Base-by-base conservation (phyloP, 2,797 vertebrate species). In the Morelia viridis region DNA sequence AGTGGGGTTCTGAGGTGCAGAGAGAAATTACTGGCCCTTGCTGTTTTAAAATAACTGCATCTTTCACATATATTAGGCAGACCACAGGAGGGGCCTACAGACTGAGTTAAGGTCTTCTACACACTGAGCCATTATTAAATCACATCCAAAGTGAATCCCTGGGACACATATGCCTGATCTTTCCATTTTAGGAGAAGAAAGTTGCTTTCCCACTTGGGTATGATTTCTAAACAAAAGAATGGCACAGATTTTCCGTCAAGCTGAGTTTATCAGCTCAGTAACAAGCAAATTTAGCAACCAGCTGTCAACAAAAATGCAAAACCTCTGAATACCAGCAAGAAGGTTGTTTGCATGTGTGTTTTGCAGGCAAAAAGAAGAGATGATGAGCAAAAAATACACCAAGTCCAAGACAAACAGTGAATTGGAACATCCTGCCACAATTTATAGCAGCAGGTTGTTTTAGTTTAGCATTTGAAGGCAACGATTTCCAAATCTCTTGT, bases 371-470 rank as follows among this genome's bases (percentile, higher is more conserved):
- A n/a, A 31, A 22, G 17, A 58, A 87, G 93, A 93, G 86, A 85
- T 57, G 53, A 88, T 8, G 17, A 1, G 26, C 8, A 53, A 92
- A 64, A 84, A n/a, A 88, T 4, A 0, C 13, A 57, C 91, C 90
- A 57, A 86, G 26, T 24, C 26, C 92, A 92, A 91, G 85, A 87
- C 93, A 83, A 95, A 92, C 71, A 94, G 87, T 31, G 19, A 89
- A 53, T 41, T 89, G 85, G 68, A 85, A 60, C 88, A 96, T 92
- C 46, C 60, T 65, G 76, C 61, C 89, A 35, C 56, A 94, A 95
- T 93, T 92, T 92, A 94, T 0, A 2, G 80, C 1, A 86, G 22
- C 41, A 64, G 35, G 31, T 31, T 10, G 41, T 57, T 50, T 64
- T 60, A 50, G 9, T 80, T 46, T 60, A 35, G n/a, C 12, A 53